phyloP scores from a whole-genome alignment of 2,888 invertebrate genomes.

The Tenodera sinensis region DNA sequence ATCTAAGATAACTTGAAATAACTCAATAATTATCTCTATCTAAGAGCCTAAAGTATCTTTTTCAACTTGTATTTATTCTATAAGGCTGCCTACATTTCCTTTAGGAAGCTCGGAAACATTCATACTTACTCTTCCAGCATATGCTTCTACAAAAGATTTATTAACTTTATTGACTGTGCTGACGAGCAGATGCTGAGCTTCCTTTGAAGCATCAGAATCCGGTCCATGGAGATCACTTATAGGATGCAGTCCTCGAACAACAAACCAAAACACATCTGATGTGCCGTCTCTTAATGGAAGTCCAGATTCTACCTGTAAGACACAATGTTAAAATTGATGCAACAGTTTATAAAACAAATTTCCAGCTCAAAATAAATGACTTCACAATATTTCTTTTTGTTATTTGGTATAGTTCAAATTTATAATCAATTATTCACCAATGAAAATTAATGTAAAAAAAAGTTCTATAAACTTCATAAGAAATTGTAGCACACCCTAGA shows the following conservation, averaged over 20 bases:
- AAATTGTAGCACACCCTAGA: no score
- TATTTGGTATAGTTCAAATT: no score
- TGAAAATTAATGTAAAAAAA: no score
- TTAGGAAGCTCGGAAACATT: neutral
- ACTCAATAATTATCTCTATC: no score
- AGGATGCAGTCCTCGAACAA: slow-evolving; percentile 58
- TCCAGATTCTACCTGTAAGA: slow-evolving; percentile 15
- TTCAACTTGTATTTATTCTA: no score
- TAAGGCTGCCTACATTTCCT: no score
- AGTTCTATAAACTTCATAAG: no score
- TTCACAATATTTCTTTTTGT: neutral
- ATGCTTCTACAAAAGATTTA: slow-evolving; percentile 43
- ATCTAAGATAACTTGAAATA: no score
- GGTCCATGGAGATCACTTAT: slow-evolving; percentile 62
- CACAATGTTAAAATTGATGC: neutral
- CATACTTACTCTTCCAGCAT: slow-evolving; percentile 42
- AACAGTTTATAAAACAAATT: neutral
- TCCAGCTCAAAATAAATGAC: neutral
- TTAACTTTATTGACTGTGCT: slow-evolving; percentile 42
- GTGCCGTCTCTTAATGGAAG: slow-evolving; percentile 46
- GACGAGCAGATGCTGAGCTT: slow-evolving; percentile 61
- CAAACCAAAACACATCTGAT: slow-evolving; percentile 65
- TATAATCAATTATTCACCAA: no score
- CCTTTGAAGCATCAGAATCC: slow-evolving; percentile 59
- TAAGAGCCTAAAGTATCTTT: no score